Base-by-base conservation (phyloP, 2,797 vertebrate genomes). In the Syngnathus rostellatus region DNA sequence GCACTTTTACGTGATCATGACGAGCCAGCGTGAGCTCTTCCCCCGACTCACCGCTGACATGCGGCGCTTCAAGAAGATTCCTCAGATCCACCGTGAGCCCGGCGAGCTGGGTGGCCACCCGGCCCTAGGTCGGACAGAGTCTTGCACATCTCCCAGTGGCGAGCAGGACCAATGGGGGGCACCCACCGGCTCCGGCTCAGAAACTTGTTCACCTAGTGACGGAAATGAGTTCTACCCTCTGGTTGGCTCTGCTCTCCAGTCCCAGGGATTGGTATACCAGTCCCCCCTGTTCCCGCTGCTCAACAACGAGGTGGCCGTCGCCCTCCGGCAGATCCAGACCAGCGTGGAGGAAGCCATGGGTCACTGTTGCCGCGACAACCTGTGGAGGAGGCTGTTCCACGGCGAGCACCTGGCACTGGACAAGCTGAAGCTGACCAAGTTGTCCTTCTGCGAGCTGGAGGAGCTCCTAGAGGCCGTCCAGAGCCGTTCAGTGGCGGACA, bases 371-470 rank as follows among this genome's bases (percentile, higher is more conserved):
- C 88, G 97, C 73, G 97, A 99, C 74, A 96, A 93, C 72, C 92
- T 99, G 71, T 99, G 97, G 97, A 94, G 94, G 83, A 91, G 97
- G 63, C 92, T 99, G 68, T 98, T 98, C 85, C 93, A 99, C 4
- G 92, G 97, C 23, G 97, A 98, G 77, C 95, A 96, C 54, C 83
- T 94, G 50, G 92, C 95, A 4, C 91, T 94, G 2, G 96, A 99
- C 81, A 95, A 97, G 65, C 91, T 98, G 39, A 94, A 95, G 77
- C 90, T 98, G 11, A 93, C 93, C 73, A 95, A 95, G 72, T 88
- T 99, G 72, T 91, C 93, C 0, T 92, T 98, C 74, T 77, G 86
- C 1, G 97, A 99, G 79, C 91, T 99, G 72, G 94, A 98, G 87
- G 97, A 99, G 85, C 91, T 99, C 68, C 92, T 99, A 0, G 84